These are phyloP conservation scores for Pithys albifrons DNA, from an alignment of 2,113 vertebrate genomes.

Conservation along the genomic window DNA sequence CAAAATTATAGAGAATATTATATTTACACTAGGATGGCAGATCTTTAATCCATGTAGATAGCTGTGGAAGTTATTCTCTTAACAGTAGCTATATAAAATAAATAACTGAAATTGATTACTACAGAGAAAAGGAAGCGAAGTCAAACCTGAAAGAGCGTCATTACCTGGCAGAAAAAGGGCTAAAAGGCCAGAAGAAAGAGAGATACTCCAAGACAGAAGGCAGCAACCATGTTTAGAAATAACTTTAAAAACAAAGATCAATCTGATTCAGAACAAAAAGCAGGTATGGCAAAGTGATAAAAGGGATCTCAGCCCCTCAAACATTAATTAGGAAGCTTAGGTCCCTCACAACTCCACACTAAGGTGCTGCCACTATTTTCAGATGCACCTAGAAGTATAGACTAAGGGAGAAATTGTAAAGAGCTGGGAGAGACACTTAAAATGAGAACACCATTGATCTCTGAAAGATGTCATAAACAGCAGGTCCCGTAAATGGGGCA, in stretches of 20 bases:
- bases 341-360: neutral
- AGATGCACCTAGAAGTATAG: neutral
- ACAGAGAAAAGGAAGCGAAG: neutral
- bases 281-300: neutral
- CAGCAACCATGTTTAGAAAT: neutral
- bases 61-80: neutral
- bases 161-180: neutral
- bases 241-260: neutral
- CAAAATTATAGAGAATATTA: neutral
- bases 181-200: neutral
- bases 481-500: neutral
- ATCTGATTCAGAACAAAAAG: neutral
- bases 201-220: neutral
- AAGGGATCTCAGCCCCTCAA: neutral
- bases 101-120: neutral
- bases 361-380: neutral
- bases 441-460: neutral
- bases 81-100: neutral
- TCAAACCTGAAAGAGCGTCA: neutral
- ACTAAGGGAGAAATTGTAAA: neutral
- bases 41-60: neutral
- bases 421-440: neutral
- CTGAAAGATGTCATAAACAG: neutral
- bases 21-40: neutral
- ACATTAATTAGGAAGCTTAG: neutral